Percentiles rank a stretch among this genome's conserved stretches.
phyloP scores from a whole-genome alignment of 2,797 vertebrate genomes.

The Scolopax bukidnonensis region DNA sequence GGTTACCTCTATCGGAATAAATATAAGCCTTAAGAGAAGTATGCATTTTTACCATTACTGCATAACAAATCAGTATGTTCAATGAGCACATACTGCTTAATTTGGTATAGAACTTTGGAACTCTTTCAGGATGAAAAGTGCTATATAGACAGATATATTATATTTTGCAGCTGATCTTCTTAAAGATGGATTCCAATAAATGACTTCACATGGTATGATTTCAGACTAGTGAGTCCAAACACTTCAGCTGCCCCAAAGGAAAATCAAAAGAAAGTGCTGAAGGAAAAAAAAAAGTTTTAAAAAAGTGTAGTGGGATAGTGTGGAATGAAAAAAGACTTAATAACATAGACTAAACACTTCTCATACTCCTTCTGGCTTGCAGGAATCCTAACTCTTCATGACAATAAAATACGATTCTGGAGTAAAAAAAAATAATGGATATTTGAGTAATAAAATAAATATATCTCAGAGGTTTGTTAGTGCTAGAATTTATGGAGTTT shows the following conservation, averaged over 20 bases:
- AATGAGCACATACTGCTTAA: not conserved
- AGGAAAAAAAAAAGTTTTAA: not conserved
- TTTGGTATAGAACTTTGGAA: not conserved
- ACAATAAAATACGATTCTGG: not conserved
- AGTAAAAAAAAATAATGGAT: not conserved
- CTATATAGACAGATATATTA: not conserved
- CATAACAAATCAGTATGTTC: not conserved
- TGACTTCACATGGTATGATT: not conserved
- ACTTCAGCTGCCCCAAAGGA: not conserved
- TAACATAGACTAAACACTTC: not conserved
- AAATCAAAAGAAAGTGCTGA: not conserved
- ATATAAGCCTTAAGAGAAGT: not conserved
- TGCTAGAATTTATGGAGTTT: not conserved
- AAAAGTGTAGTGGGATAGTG: not conserved
- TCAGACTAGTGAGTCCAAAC: not conserved
- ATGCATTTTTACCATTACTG: not conserved
- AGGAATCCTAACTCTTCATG: not conserved
- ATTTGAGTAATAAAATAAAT: not conserved
- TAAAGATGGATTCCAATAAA: not conserved
- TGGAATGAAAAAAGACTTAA: not conserved
- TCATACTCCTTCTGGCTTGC: not conserved
- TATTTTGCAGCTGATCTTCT: not conserved
- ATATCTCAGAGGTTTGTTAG: not conserved
- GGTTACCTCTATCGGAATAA: constrained; percentile 14
- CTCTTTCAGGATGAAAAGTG: not conserved